These are phyloP conservation scores for Acrocephalus arundinaceus DNA, from an alignment of 2,113 vertebrate genomes.

Conservation along the genomic window DNA sequence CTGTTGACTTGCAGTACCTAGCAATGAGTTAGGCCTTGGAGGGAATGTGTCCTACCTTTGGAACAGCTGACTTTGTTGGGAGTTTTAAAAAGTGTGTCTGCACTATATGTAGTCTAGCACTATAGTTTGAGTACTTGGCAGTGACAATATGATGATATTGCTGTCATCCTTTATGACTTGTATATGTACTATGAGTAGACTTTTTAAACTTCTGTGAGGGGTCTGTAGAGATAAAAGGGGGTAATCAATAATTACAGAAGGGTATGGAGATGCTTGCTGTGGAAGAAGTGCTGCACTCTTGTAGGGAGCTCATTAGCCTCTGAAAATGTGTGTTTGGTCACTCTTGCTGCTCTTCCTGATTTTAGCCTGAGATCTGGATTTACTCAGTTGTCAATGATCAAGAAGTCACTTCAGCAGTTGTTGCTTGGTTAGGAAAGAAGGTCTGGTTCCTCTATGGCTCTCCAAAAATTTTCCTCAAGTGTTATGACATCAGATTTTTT, in stretches of 20 bases:
- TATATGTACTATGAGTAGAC: not conserved
- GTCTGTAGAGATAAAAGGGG: not conserved
- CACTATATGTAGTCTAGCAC: not conserved
- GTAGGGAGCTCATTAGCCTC: not conserved
- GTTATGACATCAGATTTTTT: not conserved
- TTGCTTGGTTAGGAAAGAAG: not conserved
- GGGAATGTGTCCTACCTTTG: conserved; percentile 45
- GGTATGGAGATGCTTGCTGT: not conserved
- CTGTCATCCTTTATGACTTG: not conserved
- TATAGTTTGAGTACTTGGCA: not conserved
- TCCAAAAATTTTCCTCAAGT: not conserved
- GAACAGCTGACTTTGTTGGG: conserved; percentile 29
- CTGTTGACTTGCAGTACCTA: conserved; percentile 61
- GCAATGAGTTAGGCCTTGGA: conserved; percentile 18
- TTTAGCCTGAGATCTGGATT: not conserved
- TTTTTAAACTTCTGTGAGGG: not conserved
- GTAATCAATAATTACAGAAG: not conserved
- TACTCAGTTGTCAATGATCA: not conserved
- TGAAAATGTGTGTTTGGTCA: not conserved
- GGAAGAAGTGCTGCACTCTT: not conserved
- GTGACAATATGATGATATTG: not conserved
- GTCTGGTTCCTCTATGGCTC: not conserved
- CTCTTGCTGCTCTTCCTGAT: not conserved
- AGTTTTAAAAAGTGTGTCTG: conserved; percentile 3
- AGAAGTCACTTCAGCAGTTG: not conserved